Evolutionary conservation across 2,113 vertebrate genomes (phyloP).

Genomic region (Onychorhynchus coronatus): DNA sequence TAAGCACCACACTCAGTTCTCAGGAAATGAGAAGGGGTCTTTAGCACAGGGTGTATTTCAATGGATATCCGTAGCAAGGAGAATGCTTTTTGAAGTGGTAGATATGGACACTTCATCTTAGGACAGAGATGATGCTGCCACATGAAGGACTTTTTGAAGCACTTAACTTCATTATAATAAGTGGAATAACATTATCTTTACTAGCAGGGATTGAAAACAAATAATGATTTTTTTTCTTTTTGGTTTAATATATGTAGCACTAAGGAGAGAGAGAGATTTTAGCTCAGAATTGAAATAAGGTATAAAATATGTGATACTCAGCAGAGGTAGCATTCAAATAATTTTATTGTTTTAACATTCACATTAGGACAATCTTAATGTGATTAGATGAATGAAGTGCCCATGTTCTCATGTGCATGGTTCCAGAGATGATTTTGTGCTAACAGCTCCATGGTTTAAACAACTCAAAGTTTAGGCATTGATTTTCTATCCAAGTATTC

Average conservation of each 20-base stretch:
- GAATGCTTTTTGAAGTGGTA: conserved; percentile 19
- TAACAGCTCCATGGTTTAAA: background rate
- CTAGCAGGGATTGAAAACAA: background rate
- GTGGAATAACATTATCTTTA: conserved; percentile 14
- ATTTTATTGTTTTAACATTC: background rate
- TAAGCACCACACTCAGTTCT: background rate
- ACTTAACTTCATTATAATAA: conserved; percentile 38
- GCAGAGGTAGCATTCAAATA: background rate
- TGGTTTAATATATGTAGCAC: background rate
- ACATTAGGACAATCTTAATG: background rate
- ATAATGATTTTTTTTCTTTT: background rate
- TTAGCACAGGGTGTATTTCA: background rate
- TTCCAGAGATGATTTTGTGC: background rate
- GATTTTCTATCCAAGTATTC: background rate
- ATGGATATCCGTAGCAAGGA: background rate
- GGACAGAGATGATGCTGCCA: background rate
- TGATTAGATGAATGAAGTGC: background rate
- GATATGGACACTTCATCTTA: background rate
- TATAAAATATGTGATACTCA: background rate
- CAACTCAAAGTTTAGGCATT: background rate
- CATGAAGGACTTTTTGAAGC: conserved; percentile 20
- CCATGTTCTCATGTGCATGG: background rate
- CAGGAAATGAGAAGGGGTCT: background rate
- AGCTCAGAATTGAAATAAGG: background rate
- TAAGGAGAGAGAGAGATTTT: background rate